Conservation (phyloP, 2,888 invertebrate genomes). For the Andrena chrysosceles region DNA sequence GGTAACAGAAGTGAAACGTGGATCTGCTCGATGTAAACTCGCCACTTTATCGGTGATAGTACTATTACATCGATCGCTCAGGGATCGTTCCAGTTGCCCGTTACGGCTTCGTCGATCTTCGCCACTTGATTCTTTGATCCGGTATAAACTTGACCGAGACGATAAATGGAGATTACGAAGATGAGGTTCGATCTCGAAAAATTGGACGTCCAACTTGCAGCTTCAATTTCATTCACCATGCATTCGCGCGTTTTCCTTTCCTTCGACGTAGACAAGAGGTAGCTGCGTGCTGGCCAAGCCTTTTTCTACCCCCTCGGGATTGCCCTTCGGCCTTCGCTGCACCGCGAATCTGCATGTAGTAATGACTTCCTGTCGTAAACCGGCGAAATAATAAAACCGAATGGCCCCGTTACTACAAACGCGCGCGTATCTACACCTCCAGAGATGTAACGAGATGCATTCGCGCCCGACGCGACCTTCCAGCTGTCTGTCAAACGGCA, state of each 20-base stretch:
- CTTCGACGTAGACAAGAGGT: conserved; percentile 1
- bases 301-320: conserved; percentile 51
- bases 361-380: conserved; percentile 82
- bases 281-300: conserved; percentile 30
- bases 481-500: conserved; percentile 19
- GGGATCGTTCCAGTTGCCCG: no score
- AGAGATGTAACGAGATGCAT: conserved; percentile 58
- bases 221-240: conserved; percentile 37
- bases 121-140: no score
- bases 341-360: conserved; percentile 80
- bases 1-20: conserved; percentile 24
- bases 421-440: conserved; percentile 33
- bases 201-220: neutral
- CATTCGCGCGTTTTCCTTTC: conserved; percentile 2
- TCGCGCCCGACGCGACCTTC: conserved; percentile 21
- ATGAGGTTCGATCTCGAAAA: neutral
- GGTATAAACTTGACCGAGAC: no score
- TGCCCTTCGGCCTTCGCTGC: conserved; percentile 67
- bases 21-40: conserved; percentile 37
- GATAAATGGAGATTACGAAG: no score
- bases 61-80: neutral
- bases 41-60: conserved; percentile 23
- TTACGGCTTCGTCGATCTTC: no score
- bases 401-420: conserved; percentile 64
- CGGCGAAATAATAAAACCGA: conserved; percentile 73